Evolutionary conservation across 2,888 invertebrate species (phyloP), one percentile per base, ranked within the genome.

Genomic region (Noctua janthina): DNA sequence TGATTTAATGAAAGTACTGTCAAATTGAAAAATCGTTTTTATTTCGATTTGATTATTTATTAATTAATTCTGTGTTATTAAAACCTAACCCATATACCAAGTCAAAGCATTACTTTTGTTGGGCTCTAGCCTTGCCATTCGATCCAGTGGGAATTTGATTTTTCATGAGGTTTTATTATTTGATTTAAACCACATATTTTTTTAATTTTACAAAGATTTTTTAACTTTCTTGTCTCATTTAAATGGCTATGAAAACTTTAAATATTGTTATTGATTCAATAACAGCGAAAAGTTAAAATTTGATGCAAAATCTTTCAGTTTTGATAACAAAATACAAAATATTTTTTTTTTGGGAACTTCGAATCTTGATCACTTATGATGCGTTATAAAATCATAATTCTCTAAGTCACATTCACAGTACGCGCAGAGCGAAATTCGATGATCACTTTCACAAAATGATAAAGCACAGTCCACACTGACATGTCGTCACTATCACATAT

Each of bases 381-480:
- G 66, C 54, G 6, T 39, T 74, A 54, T 69, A 76, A 73, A 81
- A 71, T 56, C 29, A 43, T 56, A 23, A 59, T 17, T 70, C 64
- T 39, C 20, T 72, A 66, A 15, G 56, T 79, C 87, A 88, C 87
- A 62, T 56, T 80, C 87, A 88, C 87, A 78, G 17, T 69, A 46
- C 69, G 39, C 74, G 67, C 59, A 17, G 62, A 74, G 17, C 17
- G 39, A 62, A 54, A 62, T 69, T 78, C 13, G 6, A 29, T 23
- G 39, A 74, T 80, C 88, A 88, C 89, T 82, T 66, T 81, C 78
- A 81, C 82, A 76, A 43, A 29, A 76, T 46, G 23, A 71, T 73
- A 20, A 76, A 73, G 79, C 91, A 93, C 93, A 91, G 85, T 92
- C 86, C 90, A 77, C 88, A 89, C 91, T 91, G 89, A 80, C 68